Base-by-base conservation (phyloP, 2,888 invertebrate genomes). In the Abrostola tripartita region DNA sequence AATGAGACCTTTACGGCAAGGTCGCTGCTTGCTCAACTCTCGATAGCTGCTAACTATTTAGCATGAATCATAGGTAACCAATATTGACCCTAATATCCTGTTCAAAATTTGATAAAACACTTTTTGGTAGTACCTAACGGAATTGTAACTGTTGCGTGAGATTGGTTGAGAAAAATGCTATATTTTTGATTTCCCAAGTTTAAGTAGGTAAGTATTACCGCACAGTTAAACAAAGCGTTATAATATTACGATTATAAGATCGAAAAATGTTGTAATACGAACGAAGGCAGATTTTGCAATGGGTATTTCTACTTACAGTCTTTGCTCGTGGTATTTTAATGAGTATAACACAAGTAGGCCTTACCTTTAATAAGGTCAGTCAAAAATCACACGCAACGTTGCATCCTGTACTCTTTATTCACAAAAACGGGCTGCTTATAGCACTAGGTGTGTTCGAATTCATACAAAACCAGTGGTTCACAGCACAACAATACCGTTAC, bases 391-490 rank as follows among this genome's bases (percentile, higher is more conserved):
- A 88, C 85, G 86, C 87, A 84, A 77, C 79, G 69, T 71, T 71
- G 85, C 90, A 89, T 92, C 88, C 87, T 89, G 85, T 82, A 81
- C 80, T 84, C 78, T 82, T 81, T 81, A 76, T 68, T 68, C 65
- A 79, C 65, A 85, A 85, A 88, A 88, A 87, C 87, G 84, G 85
- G 85, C 89, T 85, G 81, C 64, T 71, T 47, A 8, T 24, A 24
- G 72, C 74, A 81, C 78, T 85, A 92, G 90, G 90, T 87, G 88
- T 88, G 90, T 86, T 87, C 84, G 85, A 89, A 90, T 87, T 89
- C 84, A 89, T 84, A 88, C 83, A 82, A 73, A 78, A 78, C 76
- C 72, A 70, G 71, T 59, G 65, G 80, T 67, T 78, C 81, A 79
- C 74, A 76, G 66, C 71, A 70, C 73, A 73, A 74, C 85, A 81